phyloP scores from a whole-genome alignment of 2,797 vertebrate species.

The Mionectes olivaceus region DNA sequence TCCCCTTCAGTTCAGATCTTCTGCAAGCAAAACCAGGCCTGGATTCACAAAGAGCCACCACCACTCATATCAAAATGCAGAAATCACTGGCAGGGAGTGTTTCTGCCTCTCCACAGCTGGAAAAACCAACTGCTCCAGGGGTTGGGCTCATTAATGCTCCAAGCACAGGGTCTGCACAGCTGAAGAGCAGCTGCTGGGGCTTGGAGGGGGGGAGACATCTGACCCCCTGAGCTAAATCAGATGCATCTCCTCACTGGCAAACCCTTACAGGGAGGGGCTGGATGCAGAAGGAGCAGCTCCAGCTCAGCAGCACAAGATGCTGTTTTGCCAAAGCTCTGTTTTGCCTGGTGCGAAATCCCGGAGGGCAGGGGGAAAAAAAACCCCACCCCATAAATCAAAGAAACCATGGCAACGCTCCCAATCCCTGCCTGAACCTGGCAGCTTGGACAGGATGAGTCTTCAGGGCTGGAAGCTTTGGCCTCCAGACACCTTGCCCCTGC shows the following conservation, averaged over 20 bases:
- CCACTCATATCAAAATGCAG: not conserved
- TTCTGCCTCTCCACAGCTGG: not conserved
- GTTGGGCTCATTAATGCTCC: not conserved
- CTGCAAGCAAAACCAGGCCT: not conserved
- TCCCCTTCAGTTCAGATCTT: not conserved
- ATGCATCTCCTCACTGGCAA: not conserved
- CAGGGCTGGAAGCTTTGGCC: not conserved
- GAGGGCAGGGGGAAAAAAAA: not conserved
- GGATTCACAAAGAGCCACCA: not conserved
- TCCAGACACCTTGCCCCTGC: not conserved
- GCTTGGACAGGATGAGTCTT: not conserved
- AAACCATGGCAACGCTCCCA: slow-evolving; percentile 55
- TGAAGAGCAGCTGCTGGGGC: not conserved
- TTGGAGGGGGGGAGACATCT: not conserved
- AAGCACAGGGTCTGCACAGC: not conserved
- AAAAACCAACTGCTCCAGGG: not conserved
- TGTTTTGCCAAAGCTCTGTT: not conserved
- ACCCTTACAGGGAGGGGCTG: not conserved
- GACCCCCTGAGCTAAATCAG: not conserved
- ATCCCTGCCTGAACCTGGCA: not conserved
- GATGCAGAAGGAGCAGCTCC: not conserved
- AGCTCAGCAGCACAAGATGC: not conserved
- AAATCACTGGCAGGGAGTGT: not conserved
- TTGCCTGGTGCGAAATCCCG: not conserved
- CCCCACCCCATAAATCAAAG: not conserved